Percentiles rank a stretch among this genome's conserved stretches.
Evolutionary conservation across 2,113 vertebrate genomes (phyloP).

Genomic region (Dipodomys stephensi): DNA sequence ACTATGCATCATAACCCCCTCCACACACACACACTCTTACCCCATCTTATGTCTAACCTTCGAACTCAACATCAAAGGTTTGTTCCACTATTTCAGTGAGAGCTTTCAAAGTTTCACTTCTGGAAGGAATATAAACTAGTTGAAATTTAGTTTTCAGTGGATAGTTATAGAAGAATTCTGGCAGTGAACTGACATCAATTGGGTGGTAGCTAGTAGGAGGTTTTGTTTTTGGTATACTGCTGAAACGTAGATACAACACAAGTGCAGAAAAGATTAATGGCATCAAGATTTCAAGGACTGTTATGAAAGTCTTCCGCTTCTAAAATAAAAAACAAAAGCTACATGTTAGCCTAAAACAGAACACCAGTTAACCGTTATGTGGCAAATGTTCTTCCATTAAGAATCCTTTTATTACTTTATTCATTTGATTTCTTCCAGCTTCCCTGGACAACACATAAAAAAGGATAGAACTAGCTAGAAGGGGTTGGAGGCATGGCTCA

Average conservation of each 20-base stretch:
- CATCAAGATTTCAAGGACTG: constrained; percentile 92
- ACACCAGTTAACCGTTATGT: rapidly evolving
- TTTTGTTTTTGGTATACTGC: constrained; percentile 86
- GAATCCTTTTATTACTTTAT: neutral
- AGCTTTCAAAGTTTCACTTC: constrained; percentile 89
- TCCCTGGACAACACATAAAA: neutral
- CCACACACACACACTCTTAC: neutral
- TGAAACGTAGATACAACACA: constrained; percentile 92
- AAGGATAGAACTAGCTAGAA: neutral
- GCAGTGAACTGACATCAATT: constrained; percentile 81
- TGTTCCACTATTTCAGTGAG: constrained; percentile 87
- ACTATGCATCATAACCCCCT: neutral
- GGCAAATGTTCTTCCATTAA: neutral
- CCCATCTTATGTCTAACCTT: constrained; percentile 74
- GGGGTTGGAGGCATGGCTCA: too few relatives aligned
- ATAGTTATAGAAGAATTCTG: constrained; percentile 73
- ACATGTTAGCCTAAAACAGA: neutral
- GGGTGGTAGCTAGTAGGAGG: constrained; percentile 86
- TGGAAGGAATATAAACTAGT: constrained; percentile 92
- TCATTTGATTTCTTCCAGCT: neutral
- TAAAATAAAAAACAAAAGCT: constrained; percentile 74
- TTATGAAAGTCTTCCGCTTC: constrained; percentile 95
- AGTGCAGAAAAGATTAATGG: constrained; percentile 93
- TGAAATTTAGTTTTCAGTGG: constrained; percentile 79
- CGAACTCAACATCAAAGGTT: constrained; percentile 81